These are phyloP conservation scores for Thyatira batis DNA, from an alignment of 2,888 invertebrate genomes.

Conservation along the genomic window DNA sequence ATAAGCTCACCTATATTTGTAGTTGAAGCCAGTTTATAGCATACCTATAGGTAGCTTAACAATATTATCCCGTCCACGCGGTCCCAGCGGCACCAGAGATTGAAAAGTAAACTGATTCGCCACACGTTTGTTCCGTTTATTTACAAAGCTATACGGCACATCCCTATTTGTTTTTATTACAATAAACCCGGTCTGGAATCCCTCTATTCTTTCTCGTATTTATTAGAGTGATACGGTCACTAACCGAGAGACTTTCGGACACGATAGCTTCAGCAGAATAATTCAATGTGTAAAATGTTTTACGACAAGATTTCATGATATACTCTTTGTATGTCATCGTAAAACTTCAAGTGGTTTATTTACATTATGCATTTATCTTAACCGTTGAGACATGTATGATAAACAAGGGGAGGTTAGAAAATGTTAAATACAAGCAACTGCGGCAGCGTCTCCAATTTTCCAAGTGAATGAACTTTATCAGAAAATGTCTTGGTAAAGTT, in stretches of 20 bases:
- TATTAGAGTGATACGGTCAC: not conserved
- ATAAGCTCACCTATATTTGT: not conserved
- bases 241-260: not conserved
- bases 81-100: conserved; percentile 18
- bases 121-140: conserved; percentile 34
- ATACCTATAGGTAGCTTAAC: not conserved
- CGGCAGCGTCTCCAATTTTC: conserved; percentile 27
- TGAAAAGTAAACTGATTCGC: conserved; percentile 44
- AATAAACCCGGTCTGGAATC: conserved; percentile 21
- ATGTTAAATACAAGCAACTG: conserved; percentile 5
- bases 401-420: conserved; percentile 1
- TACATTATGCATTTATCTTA: not conserved
- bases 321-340: not conserved
- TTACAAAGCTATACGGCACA: conserved; percentile 19
- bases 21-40: not conserved
- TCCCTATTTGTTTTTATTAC: conserved; percentile 29
- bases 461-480: conserved; percentile 30
- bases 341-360: not conserved
- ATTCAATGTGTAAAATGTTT: not conserved
- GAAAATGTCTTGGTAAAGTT: not conserved
- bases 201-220: conserved; percentile 24
- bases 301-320: not conserved
- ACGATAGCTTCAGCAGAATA: not conserved
- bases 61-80: not conserved
- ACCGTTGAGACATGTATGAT: not conserved